These are phyloP conservation scores for Thecocarcelia acutangulata DNA, from an alignment of 2,888 invertebrate genomes.

Conservation along the genomic window DNA sequence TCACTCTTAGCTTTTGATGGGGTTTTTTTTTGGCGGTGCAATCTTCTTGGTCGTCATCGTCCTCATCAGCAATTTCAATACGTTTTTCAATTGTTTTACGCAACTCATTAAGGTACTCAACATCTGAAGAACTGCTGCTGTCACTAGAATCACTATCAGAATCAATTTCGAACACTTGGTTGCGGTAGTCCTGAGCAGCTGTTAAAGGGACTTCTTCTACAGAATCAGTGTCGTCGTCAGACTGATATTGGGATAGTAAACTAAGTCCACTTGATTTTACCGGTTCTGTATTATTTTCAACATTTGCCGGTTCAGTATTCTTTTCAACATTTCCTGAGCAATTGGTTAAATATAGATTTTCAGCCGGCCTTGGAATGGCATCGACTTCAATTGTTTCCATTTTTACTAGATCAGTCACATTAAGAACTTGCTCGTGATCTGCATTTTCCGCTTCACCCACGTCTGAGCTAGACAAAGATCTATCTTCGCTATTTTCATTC, in stretches of 20 bases:
- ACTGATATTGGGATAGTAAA: conserved; percentile 76
- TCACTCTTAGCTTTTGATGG: conserved; percentile 75
- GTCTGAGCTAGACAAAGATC: background rate
- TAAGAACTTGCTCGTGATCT: background rate
- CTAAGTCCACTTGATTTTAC: conserved; percentile 72
- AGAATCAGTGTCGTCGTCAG: conserved; percentile 74
- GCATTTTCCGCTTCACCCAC: background rate
- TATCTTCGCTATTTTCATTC: background rate
- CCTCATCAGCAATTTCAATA: conserved; percentile 73
- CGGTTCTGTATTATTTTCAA: background rate
- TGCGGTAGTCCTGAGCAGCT: conserved; percentile 70
- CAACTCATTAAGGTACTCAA: conserved; percentile 75
- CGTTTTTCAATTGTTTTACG: conserved; percentile 75
- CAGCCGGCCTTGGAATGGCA: too few relatives aligned
- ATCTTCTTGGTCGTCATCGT: conserved; percentile 74
- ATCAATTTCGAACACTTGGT: conserved; percentile 74
- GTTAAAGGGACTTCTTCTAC: conserved; percentile 74
- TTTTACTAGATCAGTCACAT: background rate
- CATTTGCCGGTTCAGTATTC: background rate
- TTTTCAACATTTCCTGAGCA: too few relatives aligned
- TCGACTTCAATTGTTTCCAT: background rate
- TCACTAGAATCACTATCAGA: conserved; percentile 71
- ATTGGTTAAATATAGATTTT: too few relatives aligned
- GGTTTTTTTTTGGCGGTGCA: conserved; percentile 70
- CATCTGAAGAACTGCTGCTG: conserved; percentile 73